Evolutionary conservation across 2,797 vertebrate genomes (phyloP).

Genomic region (Hyperoplus lanceolatus): DNA sequence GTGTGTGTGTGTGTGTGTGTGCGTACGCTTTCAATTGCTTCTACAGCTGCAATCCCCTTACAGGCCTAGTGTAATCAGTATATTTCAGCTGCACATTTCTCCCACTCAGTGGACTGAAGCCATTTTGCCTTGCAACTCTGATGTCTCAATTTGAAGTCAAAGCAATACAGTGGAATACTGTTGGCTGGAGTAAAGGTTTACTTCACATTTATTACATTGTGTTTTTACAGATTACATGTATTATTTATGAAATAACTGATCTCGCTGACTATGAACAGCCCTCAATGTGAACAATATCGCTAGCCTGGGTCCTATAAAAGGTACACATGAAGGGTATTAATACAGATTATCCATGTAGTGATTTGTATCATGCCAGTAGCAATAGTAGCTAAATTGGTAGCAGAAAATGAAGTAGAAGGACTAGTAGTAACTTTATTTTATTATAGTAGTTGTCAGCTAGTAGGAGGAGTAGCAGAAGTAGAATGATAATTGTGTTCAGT

Average conservation of each 20-base stretch:
- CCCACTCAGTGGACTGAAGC: conserved; percentile 64
- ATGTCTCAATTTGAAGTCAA: conserved; percentile 48
- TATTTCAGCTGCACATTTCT: conserved; percentile 70
- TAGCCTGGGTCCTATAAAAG: background rate
- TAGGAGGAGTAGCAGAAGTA: background rate
- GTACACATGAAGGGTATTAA: background rate
- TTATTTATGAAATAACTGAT: background rate
- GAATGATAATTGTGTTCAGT: background rate
- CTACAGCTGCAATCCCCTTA: conserved; percentile 70
- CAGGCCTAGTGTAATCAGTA: conserved; percentile 67
- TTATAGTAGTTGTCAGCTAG: background rate
- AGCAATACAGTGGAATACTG: background rate
- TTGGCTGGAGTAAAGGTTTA: conserved; percentile 4
- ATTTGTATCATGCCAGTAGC: background rate
- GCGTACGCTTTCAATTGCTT: conserved; percentile 62
- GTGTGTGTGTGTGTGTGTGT: background rate
- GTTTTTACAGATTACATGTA: background rate
- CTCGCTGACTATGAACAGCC: background rate
- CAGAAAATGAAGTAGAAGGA: too few relatives aligned
- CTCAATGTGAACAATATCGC: background rate
- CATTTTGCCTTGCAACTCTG: conserved; percentile 50
- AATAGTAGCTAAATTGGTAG: background rate
- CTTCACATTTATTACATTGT: conserved; percentile 5
- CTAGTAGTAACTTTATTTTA: background rate
- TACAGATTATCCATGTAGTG: background rate